These are phyloP conservation scores for Catagonus wagneri DNA, from an alignment of 2,113 vertebrate species.

Conservation along the genomic window DNA sequence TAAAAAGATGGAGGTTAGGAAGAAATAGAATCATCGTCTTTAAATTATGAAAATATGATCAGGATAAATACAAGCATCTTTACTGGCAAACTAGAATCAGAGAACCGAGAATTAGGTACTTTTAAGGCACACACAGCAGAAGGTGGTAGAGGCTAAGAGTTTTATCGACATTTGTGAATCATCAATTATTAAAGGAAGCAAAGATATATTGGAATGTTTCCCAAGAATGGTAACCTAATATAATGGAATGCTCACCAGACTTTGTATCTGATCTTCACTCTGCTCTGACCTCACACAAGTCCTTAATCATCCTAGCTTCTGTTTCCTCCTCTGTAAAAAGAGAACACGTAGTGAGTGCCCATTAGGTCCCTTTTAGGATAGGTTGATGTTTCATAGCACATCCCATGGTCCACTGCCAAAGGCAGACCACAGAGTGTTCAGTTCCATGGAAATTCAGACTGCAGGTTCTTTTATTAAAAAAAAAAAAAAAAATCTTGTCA, in stretches of 20 bases:
- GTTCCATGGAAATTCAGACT: not conserved
- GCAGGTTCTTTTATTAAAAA: not conserved
- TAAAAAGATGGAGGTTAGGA: not conserved
- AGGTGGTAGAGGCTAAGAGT: not conserved
- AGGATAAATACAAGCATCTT: not conserved
- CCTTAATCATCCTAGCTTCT: not conserved
- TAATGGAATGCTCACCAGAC: not conserved
- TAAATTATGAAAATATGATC: not conserved
- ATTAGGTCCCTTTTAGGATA: not conserved
- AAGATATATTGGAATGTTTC: not conserved
- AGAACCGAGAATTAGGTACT: not conserved
- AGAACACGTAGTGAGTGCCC: not conserved
- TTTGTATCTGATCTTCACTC: not conserved
- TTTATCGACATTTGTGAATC: not conserved
- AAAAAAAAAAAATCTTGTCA: not conserved
- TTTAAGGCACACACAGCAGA: not conserved
- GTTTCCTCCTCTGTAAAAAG: constrained; percentile 11
- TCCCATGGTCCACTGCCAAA: not conserved
- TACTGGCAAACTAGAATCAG: not conserved
- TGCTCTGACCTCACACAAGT: not conserved
- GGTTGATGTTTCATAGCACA: not conserved
- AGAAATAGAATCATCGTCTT: not conserved
- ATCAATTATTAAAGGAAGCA: not conserved
- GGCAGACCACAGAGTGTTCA: not conserved
- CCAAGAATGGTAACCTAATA: not conserved